Base-by-base conservation (phyloP, 1,140 invertebrate genomes). In the Nasonia giraulti region DNA sequence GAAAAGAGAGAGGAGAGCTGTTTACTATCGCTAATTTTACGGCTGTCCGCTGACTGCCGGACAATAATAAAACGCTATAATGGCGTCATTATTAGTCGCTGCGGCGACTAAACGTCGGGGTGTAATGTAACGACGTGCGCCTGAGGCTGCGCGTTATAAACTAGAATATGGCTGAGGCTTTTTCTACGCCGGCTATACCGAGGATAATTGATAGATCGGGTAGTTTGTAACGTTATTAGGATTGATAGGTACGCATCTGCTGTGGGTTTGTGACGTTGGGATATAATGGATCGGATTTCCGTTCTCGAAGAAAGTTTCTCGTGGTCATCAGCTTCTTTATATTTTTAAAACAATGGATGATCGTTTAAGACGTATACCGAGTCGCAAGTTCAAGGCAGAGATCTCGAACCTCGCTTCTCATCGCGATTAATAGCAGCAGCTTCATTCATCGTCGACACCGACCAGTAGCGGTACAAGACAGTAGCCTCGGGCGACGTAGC, bases 11-110 rank as follows among this genome's bases (percentile, higher is more conserved):
- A 73, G 40, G 73, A 73, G 68, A 37, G 27, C 55, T 47, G 20
- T 84, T 84, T 79, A 69, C 33, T 79, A 40, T 73, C 33, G 37
- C 14, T 47, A 69, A 84, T 84, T 79, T 84, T 50, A 79, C 31
- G 74, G 77, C 47, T 37, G 50, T 40, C 69, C 44, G 62, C 33
- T 37, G 33, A 55, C 71, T 12, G 10, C 23, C 40, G n/a, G 12
- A 77, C 27, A 71, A 76, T 77, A 85, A 81, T 81, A 85, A 81
- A 76, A 81, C 20, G 23, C 31, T 76, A 44, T 44, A 76, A 85
- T 31, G 31, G 71, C 50, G 23, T 33, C 71, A 17, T 62, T 82
- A 44, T 33, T 3, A 20, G 27, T 40, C 23, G n/a, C 47, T 62
- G 8, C 23, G 11, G 14, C 68, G 68, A 71, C 33, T 80, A 76